A percentile compares a stretch with the other conserved stretches of the same genome.
Conservation (phyloP, 2,888 invertebrate species). For the Rhopalosiphum nymphaeae region DNA sequence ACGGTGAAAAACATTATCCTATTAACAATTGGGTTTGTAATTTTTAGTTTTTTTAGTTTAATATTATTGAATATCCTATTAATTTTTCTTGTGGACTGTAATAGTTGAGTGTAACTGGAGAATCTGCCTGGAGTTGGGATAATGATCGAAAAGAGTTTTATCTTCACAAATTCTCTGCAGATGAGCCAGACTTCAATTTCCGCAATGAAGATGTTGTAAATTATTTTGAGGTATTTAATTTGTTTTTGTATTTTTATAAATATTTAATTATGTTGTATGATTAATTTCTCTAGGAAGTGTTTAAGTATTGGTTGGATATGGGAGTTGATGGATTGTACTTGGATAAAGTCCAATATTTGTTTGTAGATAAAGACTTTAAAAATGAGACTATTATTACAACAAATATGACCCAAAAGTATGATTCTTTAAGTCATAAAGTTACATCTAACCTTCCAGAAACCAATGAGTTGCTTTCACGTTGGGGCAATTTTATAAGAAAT, state of each 20-base stretch:
- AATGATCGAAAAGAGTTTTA: conserved; percentile 78
- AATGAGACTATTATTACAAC: conserved; percentile 71
- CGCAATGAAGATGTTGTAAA: conserved; percentile 77
- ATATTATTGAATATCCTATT: not conserved
- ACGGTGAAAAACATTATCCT: conserved; percentile 70
- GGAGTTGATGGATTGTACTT: conserved; percentile 89
- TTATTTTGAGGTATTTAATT: conserved; percentile 73
- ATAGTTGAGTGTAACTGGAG: conserved; percentile 73
- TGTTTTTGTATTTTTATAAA: conserved; percentile 26
- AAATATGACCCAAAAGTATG: conserved; percentile 72
- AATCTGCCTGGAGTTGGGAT: conserved; percentile 81
- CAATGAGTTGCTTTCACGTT: conserved; percentile 75
- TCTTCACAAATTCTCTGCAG: conserved; percentile 80
- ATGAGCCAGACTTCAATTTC: conserved; percentile 87
- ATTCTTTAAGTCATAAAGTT: conserved; percentile 77
- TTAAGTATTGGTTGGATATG: conserved; percentile 79
- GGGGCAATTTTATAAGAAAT: conserved; percentile 76
- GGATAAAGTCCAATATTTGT: conserved; percentile 77
- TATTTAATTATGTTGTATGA: not conserved
- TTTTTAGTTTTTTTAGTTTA: not conserved
- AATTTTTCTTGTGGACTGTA: conserved; percentile 65
- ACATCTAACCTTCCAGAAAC: conserved; percentile 77
- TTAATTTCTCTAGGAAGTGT: conserved; percentile 73
- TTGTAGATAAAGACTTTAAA: conserved; percentile 74
- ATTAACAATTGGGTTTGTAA: conserved; percentile 77